These are phyloP conservation scores for Hyla sarda DNA, from an alignment of 2,113 vertebrate genomes.

Conservation along the genomic window DNA sequence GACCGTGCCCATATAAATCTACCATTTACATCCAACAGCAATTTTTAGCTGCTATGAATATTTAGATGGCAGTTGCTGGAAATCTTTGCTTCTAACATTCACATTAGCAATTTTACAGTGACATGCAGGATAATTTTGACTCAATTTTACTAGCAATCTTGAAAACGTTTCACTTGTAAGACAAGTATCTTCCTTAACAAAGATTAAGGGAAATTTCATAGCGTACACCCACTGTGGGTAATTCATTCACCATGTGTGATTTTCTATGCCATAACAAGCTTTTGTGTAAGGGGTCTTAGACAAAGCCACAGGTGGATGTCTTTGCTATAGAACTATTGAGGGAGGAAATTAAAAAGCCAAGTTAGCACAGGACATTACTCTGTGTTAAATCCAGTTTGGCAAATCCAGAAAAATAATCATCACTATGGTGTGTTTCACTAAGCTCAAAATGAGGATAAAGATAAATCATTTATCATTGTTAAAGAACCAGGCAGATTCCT, in stretches of 20 bases:
- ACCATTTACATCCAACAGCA: neutral
- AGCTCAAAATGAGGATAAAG: neutral
- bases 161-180: neutral
- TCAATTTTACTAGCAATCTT: neutral
- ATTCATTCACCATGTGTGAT: constrained; percentile 13
- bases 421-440: neutral
- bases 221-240: neutral
- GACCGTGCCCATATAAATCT: no score
- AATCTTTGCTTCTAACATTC: neutral
- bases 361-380: neutral
- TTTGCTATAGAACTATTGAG: neutral
- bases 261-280: constrained; percentile 1
- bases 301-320: constrained; percentile 15
- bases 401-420: constrained; percentile 5
- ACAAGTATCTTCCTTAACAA: neutral
- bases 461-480: neutral
- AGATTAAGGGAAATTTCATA: neutral
- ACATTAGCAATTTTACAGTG: neutral
- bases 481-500: neutral
- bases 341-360: neutral
- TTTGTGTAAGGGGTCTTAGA: neutral
- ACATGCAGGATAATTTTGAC: neutral
- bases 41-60: neutral
- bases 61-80: neutral
- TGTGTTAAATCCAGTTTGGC: neutral